Evolutionary conservation across 2,797 vertebrate genomes (phyloP).

Genomic region (Pampus argenteus): DNA sequence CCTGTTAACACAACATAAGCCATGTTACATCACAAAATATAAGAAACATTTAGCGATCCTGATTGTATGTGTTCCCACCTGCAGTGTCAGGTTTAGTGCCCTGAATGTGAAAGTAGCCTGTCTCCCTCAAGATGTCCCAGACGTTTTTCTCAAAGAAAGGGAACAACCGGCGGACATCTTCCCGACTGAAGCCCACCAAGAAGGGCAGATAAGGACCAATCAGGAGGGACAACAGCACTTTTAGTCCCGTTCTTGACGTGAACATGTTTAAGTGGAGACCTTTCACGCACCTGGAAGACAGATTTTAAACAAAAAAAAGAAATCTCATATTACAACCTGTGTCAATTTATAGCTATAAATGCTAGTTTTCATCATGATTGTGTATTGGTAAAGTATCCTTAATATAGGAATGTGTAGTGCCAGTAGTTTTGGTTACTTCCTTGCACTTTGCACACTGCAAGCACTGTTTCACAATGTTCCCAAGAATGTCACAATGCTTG

Average conservation of each 20-base stretch:
- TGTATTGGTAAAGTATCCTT: background rate
- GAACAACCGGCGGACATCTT: slow-evolving; percentile 85
- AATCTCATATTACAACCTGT: background rate
- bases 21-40: background rate
- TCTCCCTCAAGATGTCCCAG: slow-evolving; percentile 81
- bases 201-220: slow-evolving; percentile 90
- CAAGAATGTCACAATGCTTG: slow-evolving; percentile 39
- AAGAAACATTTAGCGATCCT: background rate
- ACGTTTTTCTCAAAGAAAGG: slow-evolving; percentile 88
- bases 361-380: background rate
- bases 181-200: slow-evolving; percentile 87
- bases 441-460: slow-evolving; percentile 28
- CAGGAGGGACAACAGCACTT: slow-evolving; percentile 74
- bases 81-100: slow-evolving; percentile 92
- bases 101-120: slow-evolving; percentile 91
- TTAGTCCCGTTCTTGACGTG: background rate
- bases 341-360: background rate
- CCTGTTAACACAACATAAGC: slow-evolving; percentile 75
- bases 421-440: slow-evolving; percentile 21
- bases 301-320: background rate
- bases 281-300: slow-evolving; percentile 82
- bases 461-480: slow-evolving; percentile 32
- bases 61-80: slow-evolving; percentile 75
- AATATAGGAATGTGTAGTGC: slow-evolving; percentile 34
- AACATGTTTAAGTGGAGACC: slow-evolving; percentile 89